Base-by-base conservation (phyloP, 1,140 invertebrate species). In the Limonius californicus region DNA sequence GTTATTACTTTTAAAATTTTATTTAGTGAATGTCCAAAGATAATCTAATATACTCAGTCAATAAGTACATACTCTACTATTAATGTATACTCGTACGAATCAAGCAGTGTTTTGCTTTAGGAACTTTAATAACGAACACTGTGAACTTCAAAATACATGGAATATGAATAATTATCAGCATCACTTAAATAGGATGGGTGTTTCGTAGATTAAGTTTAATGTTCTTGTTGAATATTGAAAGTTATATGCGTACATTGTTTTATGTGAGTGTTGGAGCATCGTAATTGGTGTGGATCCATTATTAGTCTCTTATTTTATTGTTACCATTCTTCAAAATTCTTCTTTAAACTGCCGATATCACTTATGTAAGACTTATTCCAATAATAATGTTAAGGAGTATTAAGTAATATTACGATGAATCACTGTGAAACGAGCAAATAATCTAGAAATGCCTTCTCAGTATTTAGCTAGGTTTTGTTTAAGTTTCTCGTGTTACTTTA, bases 401-500 rank as follows among this genome's bases (percentile, higher is more conserved):
- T 39, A 39, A n/a, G n/a, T 39, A 32, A 32, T 32, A 32, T 11
- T 6, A 32, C 27, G 11, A 39, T 27, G 23, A 39, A 12, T 39
- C 2, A 12, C n/a, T 39, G 45, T 21, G n/a, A 19, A 50, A 19
- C 16, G 20, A 50, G 45, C 45, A 50, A 50, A 50, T 50, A 50
- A 50, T 50, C 15, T 50, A 50, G 16, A 50, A 50, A 50, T 50
- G 16, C 45, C 45, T 50, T 50, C 7, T 50, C 45, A 50, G 45
- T 50, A 50, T 50, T 50, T 2, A 50, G 45, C 16, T 50, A 18
- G 15, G 15, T 50, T 50, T 50, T 50, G 2, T 50, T 50, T 18
- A 45, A 45, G 3, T 4, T 45, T 45, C 42, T 15, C 6, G 42
- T 45, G 42, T 15, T 45, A 6, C 4, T n/a, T 45, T 45, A 27